Percentiles rank a stretch among this genome's conserved stretches.
These are phyloP conservation scores for Garra rufa DNA, from an alignment of 2,113 vertebrate genomes.

Conservation along the genomic window DNA sequence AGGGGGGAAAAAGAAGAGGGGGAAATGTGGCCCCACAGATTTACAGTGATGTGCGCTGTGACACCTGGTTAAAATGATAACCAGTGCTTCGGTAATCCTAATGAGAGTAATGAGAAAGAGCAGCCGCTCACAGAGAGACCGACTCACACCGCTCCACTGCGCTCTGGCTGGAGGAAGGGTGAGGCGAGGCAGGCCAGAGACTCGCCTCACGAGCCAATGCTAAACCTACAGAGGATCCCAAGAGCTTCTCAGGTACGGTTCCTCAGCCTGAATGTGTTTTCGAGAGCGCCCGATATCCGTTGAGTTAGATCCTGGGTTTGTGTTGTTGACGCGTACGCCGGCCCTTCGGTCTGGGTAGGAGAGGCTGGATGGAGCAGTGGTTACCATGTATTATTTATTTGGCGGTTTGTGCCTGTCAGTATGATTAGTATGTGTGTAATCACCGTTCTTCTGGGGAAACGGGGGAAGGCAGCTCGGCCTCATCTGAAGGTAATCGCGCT, in stretches of 20 bases:
- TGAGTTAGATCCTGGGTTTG: not conserved
- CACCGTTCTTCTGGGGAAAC: conserved; percentile 76
- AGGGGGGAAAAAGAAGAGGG: not conserved
- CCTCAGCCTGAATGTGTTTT: not conserved
- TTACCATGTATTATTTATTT: conserved; percentile 82
- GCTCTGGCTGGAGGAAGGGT: conserved; percentile 25
- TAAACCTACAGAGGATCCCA: conserved; percentile 57
- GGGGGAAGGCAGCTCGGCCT: conserved; percentile 72
- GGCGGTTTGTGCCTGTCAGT: conserved; percentile 83
- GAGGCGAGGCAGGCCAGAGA: conserved; percentile 22
- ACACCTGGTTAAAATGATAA: conserved; percentile 79
- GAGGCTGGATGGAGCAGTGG: conserved; percentile 78
- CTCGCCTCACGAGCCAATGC: conserved; percentile 34
- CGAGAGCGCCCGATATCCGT: not conserved
- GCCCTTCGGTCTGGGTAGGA: conserved; percentile 70
- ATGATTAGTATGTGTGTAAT: conserved; percentile 84
- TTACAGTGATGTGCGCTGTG: conserved; percentile 55
- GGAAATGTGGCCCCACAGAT: conserved; percentile 26
- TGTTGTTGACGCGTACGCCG: not conserved
- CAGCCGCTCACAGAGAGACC: conserved; percentile 19
- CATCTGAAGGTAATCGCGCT: conserved; percentile 78
- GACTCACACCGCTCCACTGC: conserved; percentile 57
- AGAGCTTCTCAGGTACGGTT: conserved; percentile 48
- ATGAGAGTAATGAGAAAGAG: conserved; percentile 69
- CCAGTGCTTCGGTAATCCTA: conserved; percentile 71